phyloP scores from a whole-genome alignment of 2,113 vertebrate species.

The Genyomyrus donnyi region DNA sequence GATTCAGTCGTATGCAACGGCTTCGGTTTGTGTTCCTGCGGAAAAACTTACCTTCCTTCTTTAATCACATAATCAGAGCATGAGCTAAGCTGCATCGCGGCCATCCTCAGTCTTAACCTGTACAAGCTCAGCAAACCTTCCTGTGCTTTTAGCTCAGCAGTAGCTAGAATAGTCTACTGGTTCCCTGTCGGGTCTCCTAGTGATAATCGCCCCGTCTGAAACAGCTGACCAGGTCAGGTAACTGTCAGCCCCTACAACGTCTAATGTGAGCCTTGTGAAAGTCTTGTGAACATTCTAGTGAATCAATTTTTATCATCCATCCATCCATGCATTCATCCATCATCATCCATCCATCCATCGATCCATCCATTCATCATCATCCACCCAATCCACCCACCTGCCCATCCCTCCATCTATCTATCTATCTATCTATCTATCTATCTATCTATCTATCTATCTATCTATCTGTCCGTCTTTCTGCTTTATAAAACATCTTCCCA shows the following conservation, averaged over 20 bases:
- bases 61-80: neutral
- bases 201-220: neutral
- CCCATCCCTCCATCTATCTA: neutral
- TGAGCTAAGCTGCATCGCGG: neutral
- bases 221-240: neutral
- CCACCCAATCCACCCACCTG: no score
- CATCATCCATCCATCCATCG: no score
- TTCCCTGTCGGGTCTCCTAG: neutral
- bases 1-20: neutral
- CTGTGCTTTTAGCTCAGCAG: neutral
- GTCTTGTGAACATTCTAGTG: neutral
- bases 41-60: neutral
- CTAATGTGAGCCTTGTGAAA: neutral
- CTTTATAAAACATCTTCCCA: neutral
- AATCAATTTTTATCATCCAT: neutral
- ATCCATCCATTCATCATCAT: no score
- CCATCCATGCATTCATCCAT: neutral
- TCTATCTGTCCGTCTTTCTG: neutral
- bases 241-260: neutral
- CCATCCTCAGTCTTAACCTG: neutral
- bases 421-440: neutral
- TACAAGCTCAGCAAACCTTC: neutral
- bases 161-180: neutral
- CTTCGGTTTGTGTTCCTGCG: neutral
- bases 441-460: neutral